Percentiles rank a stretch among this genome's conserved stretches.
Conservation (phyloP, 2,888 invertebrate species). For the Adineta ricciae region DNA sequence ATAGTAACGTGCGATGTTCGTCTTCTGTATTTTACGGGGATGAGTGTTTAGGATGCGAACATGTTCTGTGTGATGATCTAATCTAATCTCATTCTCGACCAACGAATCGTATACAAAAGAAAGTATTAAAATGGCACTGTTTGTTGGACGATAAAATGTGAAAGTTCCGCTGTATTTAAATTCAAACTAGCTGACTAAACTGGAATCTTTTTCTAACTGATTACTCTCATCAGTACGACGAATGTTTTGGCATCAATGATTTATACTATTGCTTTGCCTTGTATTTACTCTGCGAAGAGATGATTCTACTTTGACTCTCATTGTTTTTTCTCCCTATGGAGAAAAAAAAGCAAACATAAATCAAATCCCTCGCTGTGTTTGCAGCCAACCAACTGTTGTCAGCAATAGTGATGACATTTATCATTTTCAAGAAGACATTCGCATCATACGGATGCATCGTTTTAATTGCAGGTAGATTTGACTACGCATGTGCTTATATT, state of each 20-base stretch:
- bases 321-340: not conserved
- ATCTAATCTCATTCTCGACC: not conserved
- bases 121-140: not conserved
- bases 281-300: not conserved
- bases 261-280: not conserved
- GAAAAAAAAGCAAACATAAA: not conserved
- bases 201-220: not conserved
- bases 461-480: not conserved
- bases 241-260: not conserved
- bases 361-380: not conserved
- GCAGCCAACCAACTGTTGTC: not conserved
- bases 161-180: not conserved
- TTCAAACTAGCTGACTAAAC: not conserved
- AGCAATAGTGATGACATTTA: not conserved
- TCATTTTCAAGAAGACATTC: not conserved
- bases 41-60: not conserved
- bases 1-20: not conserved
- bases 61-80: not conserved
- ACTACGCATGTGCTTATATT: not conserved
- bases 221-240: not conserved
- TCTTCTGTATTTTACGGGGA: not conserved
- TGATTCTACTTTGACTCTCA: not conserved
- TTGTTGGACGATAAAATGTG: not conserved
- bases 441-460: not conserved
- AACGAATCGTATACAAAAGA: not conserved